Evolutionary conservation across 2,888 invertebrate species (phyloP).

Genomic region (Tribolium freemani): DNA sequence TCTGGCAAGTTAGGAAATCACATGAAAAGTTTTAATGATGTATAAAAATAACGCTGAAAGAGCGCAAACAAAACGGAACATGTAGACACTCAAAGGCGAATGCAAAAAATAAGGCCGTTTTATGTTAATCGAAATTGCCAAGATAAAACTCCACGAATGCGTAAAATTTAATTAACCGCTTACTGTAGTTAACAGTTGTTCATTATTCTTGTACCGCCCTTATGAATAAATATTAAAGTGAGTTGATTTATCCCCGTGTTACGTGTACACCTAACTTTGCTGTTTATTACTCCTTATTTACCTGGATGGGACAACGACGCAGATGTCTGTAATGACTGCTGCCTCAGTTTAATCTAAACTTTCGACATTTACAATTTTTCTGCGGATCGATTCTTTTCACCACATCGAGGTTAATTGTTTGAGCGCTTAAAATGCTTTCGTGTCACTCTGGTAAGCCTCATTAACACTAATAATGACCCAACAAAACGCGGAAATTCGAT

Average conservation of each 20-base stretch:
- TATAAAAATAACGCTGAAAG: constrained; percentile 14
- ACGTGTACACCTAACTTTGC: constrained; percentile 22
- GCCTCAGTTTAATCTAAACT: constrained; percentile 10
- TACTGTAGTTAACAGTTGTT: constrained; percentile 52
- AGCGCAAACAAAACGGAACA: constrained; percentile 13
- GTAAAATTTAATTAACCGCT: constrained; percentile 56
- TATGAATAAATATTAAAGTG: constrained; percentile 53
- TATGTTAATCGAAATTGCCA: constrained; percentile 41
- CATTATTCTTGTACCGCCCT: constrained; percentile 50
- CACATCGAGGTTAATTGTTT: constrained; percentile 24
- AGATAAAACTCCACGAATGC: constrained; percentile 57
- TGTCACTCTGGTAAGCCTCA: constrained; percentile 18
- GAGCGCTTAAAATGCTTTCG: constrained; percentile 22
- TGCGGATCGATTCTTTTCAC: not conserved
- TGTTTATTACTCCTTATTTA: constrained; percentile 36
- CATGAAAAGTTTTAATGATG: constrained; percentile 40
- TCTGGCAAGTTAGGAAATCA: constrained; percentile 24
- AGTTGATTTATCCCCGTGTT: constrained; percentile 40
- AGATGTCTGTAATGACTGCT: constrained; percentile 27
- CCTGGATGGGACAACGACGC: constrained; percentile 38
- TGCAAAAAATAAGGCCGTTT: constrained; percentile 19
- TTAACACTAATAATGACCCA: constrained; percentile 19
- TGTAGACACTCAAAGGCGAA: constrained; percentile 9
- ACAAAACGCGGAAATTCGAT: constrained; percentile 20
- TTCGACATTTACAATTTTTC: constrained; percentile 33